Conservation (phyloP, 1,140 invertebrate species). For the Trissolcus basalis region DNA sequence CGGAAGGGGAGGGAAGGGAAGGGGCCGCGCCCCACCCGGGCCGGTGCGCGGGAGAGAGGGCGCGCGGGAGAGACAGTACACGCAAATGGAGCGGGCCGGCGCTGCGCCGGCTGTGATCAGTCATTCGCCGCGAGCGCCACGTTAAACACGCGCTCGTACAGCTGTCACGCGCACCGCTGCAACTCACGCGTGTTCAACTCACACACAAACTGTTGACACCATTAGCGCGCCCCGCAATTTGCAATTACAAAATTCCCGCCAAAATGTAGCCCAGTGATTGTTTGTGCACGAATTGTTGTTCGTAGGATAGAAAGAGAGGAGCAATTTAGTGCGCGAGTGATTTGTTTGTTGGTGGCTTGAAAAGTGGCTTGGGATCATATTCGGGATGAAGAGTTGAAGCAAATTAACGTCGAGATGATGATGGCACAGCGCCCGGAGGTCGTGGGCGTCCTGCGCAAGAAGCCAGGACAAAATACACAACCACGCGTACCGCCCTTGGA, state of each 20-base stretch:
- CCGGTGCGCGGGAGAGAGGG: constrained; percentile 21
- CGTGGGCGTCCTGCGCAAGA: constrained; percentile 72
- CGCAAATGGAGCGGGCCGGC: constrained; percentile 44
- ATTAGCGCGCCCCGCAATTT: not conserved
- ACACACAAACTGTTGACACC: not conserved
- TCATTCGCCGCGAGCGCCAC: constrained; percentile 68
- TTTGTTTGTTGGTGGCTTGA: constrained; percentile 16
- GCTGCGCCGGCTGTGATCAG: constrained; percentile 59
- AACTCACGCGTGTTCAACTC: constrained; percentile 8
- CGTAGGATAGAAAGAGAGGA: constrained; percentile 9
- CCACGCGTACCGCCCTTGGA: constrained; percentile 65
- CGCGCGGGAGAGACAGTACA: not conserved
- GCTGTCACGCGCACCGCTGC: not conserved
- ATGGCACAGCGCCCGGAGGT: constrained; percentile 70
- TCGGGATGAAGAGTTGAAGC: constrained; percentile 30
- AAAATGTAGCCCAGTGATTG: constrained; percentile 27
- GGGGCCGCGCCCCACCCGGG: constrained; percentile 16
- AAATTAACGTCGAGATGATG: constrained; percentile 64
- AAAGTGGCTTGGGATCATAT: constrained; percentile 3
- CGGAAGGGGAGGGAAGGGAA: constrained; percentile 1
- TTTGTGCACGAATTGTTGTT: constrained; percentile 3
- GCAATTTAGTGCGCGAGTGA: constrained; percentile 20
- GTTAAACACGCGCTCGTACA: not conserved
- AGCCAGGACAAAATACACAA: constrained; percentile 68
- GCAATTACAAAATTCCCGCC: constrained; percentile 9